Evolutionary conservation across 2,797 vertebrate species (phyloP), one percentile per base, ranked within the genome.

Genomic region (Mormyrus proboscirostris): DNA sequence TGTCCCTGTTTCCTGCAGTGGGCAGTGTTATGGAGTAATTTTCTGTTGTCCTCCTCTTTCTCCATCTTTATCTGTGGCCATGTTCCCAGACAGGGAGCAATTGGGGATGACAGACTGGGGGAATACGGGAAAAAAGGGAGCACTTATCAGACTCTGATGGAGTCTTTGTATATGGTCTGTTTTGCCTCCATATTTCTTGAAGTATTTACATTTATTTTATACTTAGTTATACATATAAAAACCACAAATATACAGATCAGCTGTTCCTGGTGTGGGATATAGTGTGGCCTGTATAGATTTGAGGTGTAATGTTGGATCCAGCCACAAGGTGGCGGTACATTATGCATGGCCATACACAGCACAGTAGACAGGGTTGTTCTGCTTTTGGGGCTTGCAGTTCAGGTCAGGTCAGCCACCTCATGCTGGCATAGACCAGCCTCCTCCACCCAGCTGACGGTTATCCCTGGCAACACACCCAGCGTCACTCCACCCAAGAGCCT

Each of bases 401-500:
- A 51, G 25, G 88, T 44, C 38, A 44, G 22, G 29, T 22, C 19
- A 73, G 33, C 87, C 73, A 47, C 85, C 49, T 89, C 55, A 50
- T 86, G 53, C 33, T 90, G 79, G 73, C 86, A 82, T 82, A 49
- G 88, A 79, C 88, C 59, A 44, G 86, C 85, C 90, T 73, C 59
- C 84, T 89, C 90, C 91, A 88, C 90, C 90, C 89, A 88, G 69
- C 88, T 89, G 29, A 55, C 82, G 89, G 89, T 88, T 90, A 76
- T 57, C 59, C 44, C 49, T 59, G 83, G 88, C 90, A 90, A 90
- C 89, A 87, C 73, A 55, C 83, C 91, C 86, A 89, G 84, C 89
- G 87, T 90, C 94, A 90, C 90, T 33, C 49, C 88, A 89, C 59
- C 89, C 73, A 88, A 89, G 91, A 86, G 88, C 33, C 59, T 91